Base-by-base conservation (phyloP, 2,888 invertebrate genomes). In the Mythimna albipuncta region DNA sequence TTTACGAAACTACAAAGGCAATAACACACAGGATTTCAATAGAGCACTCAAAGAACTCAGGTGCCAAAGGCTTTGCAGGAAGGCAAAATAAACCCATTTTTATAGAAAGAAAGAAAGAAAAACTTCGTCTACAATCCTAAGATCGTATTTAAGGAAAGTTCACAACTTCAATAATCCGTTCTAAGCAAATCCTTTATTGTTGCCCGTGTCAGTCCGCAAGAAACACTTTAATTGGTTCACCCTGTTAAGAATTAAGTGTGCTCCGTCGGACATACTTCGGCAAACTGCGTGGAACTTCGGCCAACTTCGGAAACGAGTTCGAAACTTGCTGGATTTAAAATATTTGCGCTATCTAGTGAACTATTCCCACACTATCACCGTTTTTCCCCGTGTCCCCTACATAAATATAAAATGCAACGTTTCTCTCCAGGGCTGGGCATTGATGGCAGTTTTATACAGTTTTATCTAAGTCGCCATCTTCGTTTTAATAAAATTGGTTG, bases 161-260 rank as follows among this genome's bases (percentile, higher is more conserved):
- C 21, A 54, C 11, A 57, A 62, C 64, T 44, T 50, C 21, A 69
- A 50, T 74, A 67, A 80, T 73, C 63, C 69, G 35, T 72, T 74
- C 21, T 54, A 44, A 68, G 38, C 32, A 62, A 73, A 74, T 68
- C 47, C 64, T 59, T 82, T 64, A 77, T 78, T 78, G 76, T 74
- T 73, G 67, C 67, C 41, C 35, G 68, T 70, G 63, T 75, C 58
- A 73, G 70, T 83, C 75, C 67, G 26, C 66, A 71, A 78, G 75
- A 84, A 80, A 81, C 78, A 85, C 69, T 88, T 85, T 88, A 89
- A 89, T 89, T 89, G 86, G 86, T 88, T 89, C 88, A 85, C 84
- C 81, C 84, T 80, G 81, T 76, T 76, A 86, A 84, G 79, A 85
- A 85, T 83, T 81, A 81, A 81, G 73, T 75, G 81, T 75, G 70